These are phyloP conservation scores for Nixonia krombeini DNA, from an alignment of 1,140 invertebrate species.

Conservation along the genomic window DNA sequence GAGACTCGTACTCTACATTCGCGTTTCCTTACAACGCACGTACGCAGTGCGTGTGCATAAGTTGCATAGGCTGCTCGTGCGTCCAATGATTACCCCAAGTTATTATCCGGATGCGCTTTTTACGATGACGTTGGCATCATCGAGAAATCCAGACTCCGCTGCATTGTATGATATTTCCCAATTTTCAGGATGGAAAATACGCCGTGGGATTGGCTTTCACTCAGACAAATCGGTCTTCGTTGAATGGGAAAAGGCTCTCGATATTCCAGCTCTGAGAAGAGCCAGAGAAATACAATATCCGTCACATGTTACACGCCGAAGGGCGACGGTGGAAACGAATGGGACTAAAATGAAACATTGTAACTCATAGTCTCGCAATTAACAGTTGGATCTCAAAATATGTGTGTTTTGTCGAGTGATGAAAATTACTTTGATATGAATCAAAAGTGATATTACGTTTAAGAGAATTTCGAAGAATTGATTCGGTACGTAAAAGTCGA, in stretches of 20 bases:
- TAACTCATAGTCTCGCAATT: no score
- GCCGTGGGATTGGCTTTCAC: slow-evolving; percentile 35
- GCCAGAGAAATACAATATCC: no score
- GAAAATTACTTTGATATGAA: no score
- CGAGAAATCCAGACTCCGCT: slow-evolving; percentile 14
- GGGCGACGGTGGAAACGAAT: no score
- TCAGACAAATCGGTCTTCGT: slow-evolving; percentile 32
- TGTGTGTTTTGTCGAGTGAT: no score
- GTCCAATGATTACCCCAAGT: slow-evolving; percentile 64
- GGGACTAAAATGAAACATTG: no score
- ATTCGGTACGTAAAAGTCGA: no score
- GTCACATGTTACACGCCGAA: no score
- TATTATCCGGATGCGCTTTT: slow-evolving; percentile 65
- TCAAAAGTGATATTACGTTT: no score
- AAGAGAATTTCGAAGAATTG: no score
- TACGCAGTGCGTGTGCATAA: slow-evolving; percentile 9
- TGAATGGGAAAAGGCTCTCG: slow-evolving; percentile 34
- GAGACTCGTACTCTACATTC: slow-evolving; percentile 26
- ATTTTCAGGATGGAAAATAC: slow-evolving; percentile 47
- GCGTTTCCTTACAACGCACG: slow-evolving; percentile 26
- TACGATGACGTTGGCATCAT: slow-evolving; percentile 47
- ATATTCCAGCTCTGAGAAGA: slow-evolving; percentile 26
- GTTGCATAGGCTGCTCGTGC: slow-evolving; percentile 17
- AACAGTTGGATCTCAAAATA: no score
- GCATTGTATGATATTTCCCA: slow-evolving; percentile 36